Evolutionary conservation across 64 coral and sea anemone genomes (phyloP), one percentile per base, ranked within the genome.

Genomic region (Stichodactyla mertensii): DNA sequence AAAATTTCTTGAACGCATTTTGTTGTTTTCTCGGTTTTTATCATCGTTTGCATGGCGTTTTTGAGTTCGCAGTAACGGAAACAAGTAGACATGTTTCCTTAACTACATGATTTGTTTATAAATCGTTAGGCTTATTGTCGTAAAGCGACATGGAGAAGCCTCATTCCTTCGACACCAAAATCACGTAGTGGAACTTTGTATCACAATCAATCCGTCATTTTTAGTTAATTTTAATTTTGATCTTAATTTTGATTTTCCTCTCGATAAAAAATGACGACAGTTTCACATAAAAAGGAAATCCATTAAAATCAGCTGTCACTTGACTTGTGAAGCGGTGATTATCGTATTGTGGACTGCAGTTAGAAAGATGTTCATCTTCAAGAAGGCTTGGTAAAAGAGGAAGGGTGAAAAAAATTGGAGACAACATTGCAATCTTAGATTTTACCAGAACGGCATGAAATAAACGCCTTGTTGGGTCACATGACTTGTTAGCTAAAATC

Each of bases 61-160:
- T 74, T 74, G n/a, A 27, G 14, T 74, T 74, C 69, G n/a, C 24
- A 74, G 27, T 9, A 74, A 74, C 69, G 69, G 69, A 74, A 74
- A 14, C 24, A 23, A 74, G 10, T 27, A 10, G 26, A 74, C 69
- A 4, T 31, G 24, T 74, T 74, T 74, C 69, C 69, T 74, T 74
- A n/a, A 66, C 69, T 27, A 74, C 69, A 74, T 74, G 10, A 23
- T 74, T 74, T 74, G 69, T 74, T 74, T 74, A 31, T n/a, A 74
- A 74, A 27, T 74, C 69, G 69, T 74, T 74, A 74, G 69, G n/a
- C 5, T 31, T 31, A 74, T 74, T 74, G 24, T 74, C n/a, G 7
- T 74, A 4, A 74, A 74, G 12, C 3, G 69, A 74, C 69, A 74
- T 31, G 24, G 23, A 31, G 69, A 74, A 31, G 6, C 24, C 36